Conservation (phyloP, 2,113 vertebrate genomes). For the Cebidichthys violaceus region DNA sequence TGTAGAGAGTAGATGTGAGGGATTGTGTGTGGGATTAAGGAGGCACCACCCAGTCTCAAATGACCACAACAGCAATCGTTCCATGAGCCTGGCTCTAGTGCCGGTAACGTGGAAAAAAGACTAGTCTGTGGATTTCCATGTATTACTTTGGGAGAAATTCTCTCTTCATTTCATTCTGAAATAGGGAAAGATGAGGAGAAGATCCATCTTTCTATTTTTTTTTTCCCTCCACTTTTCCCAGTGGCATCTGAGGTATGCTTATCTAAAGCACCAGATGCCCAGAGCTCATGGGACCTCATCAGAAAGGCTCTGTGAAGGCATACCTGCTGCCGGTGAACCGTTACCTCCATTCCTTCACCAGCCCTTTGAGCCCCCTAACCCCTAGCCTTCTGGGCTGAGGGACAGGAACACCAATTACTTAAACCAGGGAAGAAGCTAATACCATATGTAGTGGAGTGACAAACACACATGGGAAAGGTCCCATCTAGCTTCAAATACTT, state of each 20-base stretch:
- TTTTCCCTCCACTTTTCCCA: slow-evolving; percentile 42
- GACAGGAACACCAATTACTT: slow-evolving; percentile 77
- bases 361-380: slow-evolving; percentile 69
- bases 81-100: slow-evolving; percentile 33
- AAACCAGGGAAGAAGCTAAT: slow-evolving; percentile 65
- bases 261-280: slow-evolving; percentile 83
- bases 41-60: slow-evolving; percentile 42
- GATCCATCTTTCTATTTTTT: slow-evolving; percentile 59
- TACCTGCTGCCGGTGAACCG: slow-evolving; percentile 78
- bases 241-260: slow-evolving; percentile 80
- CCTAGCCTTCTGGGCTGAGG: slow-evolving; percentile 61
- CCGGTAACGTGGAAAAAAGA: slow-evolving; percentile 4
- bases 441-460: slow-evolving; percentile 63
- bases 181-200: slow-evolving; percentile 52
- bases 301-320: slow-evolving; percentile 74
- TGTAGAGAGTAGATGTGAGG: slow-evolving; percentile 36
- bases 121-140: slow-evolving; percentile 75
- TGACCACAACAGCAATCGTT: slow-evolving; percentile 48
- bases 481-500: slow-evolving; percentile 21
- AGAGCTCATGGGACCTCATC: slow-evolving; percentile 83
- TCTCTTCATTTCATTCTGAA: slow-evolving; percentile 63
- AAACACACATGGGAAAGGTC: slow-evolving; percentile 51
- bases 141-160: slow-evolving; percentile 65
- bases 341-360: slow-evolving; percentile 66
- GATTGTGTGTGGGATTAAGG: slow-evolving; percentile 51